A percentile compares a stretch with the other conserved stretches of the same genome.
Evolutionary conservation across 2,113 vertebrate species (phyloP).

Genomic region (Apodemus sylvaticus): DNA sequence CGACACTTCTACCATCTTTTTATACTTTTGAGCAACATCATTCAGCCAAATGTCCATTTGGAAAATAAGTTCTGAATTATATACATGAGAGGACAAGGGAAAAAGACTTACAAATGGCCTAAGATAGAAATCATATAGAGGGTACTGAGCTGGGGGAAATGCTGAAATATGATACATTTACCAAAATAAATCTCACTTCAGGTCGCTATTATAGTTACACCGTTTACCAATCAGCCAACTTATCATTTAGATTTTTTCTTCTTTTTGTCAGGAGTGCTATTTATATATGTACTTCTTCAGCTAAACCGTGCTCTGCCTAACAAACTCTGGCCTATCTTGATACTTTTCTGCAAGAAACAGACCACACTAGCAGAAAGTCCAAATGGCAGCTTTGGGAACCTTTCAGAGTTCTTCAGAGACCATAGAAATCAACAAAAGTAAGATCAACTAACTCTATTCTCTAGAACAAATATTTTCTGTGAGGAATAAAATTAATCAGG

Average conservation of each 20-base stretch:
- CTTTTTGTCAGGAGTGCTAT: neutral
- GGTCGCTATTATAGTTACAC: neutral
- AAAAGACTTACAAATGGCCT: neutral
- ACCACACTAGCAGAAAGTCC: neutral
- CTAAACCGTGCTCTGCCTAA: neutral
- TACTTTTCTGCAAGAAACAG: neutral
- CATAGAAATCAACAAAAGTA: neutral
- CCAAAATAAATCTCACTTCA: neutral
- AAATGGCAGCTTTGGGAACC: neutral
- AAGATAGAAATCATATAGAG: neutral
- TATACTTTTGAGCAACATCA: neutral
- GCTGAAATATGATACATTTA: neutral
- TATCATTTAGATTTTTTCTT: neutral
- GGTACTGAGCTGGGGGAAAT: neutral
- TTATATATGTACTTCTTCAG: neutral
- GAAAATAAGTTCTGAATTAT: conserved; percentile 27
- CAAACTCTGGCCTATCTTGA: fast-evolving
- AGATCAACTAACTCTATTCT: neutral
- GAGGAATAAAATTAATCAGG: neutral
- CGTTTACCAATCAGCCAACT: neutral
- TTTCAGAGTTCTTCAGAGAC: neutral
- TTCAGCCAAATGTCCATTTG: neutral
- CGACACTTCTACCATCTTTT: neutral
- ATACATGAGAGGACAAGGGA: neutral
- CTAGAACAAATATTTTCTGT: neutral